A percentile compares a stretch with the other conserved stretches of the same genome.
phyloP scores from a whole-genome alignment of 2,113 vertebrate species.

The Platichthys stellatus region DNA sequence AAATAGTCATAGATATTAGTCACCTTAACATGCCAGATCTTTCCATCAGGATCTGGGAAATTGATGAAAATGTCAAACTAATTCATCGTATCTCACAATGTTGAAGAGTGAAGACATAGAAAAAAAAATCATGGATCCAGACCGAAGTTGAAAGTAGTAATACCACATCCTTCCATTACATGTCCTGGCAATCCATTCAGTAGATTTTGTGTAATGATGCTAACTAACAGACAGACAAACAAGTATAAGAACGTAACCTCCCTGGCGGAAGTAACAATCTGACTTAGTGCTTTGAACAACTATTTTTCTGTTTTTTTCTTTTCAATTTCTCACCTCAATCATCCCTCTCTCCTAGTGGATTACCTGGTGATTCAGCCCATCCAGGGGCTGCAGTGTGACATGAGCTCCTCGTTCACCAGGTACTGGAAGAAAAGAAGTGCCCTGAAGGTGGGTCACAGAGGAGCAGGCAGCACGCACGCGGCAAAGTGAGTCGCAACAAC shows the following conservation, averaged over 20 bases:
- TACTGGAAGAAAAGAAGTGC: slow-evolving; percentile 93
- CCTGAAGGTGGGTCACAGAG: slow-evolving; percentile 94
- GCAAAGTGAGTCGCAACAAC: slow-evolving; percentile 84
- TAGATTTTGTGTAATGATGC: background rate
- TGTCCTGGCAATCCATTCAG: background rate
- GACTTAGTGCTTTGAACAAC: too few relatives aligned
- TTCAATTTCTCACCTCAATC: too few relatives aligned
- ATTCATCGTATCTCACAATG: background rate
- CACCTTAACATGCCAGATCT: too few relatives aligned
- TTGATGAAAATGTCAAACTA: too few relatives aligned
- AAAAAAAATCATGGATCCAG: too few relatives aligned
- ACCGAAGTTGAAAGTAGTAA: too few relatives aligned
- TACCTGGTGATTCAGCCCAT: slow-evolving; percentile 95
- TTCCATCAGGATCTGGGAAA: too few relatives aligned
- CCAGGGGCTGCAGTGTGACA: slow-evolving; percentile 86
- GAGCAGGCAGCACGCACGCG: slow-evolving; percentile 90
- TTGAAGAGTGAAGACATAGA: background rate
- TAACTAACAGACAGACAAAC: too few relatives aligned
- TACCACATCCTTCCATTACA: too few relatives aligned
- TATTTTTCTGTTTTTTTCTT: too few relatives aligned
- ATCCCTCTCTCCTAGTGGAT: slow-evolving; percentile 85
- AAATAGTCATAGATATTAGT: background rate
- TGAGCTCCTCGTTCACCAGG: slow-evolving; percentile 90
- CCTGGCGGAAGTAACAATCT: too few relatives aligned
- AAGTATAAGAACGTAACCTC: too few relatives aligned